phyloP scores from a whole-genome alignment of 2,797 vertebrate genomes.

The Enteromius trimaculatus region DNA sequence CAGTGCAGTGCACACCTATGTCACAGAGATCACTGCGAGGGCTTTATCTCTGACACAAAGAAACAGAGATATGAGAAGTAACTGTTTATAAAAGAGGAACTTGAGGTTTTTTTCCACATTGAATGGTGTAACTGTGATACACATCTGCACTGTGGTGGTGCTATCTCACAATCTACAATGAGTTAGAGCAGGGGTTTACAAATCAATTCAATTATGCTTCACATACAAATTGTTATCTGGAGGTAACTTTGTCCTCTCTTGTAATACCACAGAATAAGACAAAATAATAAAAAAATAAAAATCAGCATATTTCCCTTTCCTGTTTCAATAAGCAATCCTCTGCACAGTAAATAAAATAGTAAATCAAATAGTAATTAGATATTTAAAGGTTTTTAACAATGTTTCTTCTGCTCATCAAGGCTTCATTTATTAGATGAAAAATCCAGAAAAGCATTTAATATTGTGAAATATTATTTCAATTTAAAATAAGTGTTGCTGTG shows the following conservation, averaged over 20 bases:
- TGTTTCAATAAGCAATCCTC: neutral
- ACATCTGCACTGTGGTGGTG: no score
- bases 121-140: neutral
- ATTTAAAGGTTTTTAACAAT: no score
- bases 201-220: no score
- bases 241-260: neutral
- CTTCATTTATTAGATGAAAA: no score
- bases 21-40: neutral
- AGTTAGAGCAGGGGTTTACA: no score
- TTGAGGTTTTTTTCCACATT: neutral
- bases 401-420: no score
- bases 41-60: neutral
- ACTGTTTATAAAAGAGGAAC: constrained; percentile 7
- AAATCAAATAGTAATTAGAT: neutral
- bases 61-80: neutral
- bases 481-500: no score
- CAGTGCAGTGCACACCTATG: neutral
- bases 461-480: no score
- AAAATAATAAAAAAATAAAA: neutral
- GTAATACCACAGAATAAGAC: neutral
- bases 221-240: neutral
- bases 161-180: no score
- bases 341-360: neutral
- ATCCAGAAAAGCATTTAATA: no score
- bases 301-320: neutral